Conservation (phyloP, 1,140 invertebrate genomes). For the Cepaea nemoralis region DNA sequence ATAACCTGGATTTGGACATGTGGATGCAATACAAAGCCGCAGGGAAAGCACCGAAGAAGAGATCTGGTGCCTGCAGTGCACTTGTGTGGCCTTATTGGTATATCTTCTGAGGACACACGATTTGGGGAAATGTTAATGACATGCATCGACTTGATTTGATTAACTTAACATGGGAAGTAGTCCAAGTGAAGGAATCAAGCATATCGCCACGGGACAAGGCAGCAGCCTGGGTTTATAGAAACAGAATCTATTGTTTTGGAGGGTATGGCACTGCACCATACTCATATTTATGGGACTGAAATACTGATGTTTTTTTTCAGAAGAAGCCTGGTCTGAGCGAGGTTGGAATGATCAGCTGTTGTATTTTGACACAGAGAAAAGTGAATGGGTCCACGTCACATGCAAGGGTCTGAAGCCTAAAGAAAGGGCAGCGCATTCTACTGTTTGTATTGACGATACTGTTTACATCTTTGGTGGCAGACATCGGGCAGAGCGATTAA, state of each 20-base stretch:
- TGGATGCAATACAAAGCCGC: constrained; percentile 56
- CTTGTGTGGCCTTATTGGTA: constrained; percentile 69
- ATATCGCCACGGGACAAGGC: constrained; percentile 72
- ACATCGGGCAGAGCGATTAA: constrained; percentile 64
- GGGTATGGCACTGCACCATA: constrained; percentile 66
- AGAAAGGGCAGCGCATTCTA: constrained; percentile 73
- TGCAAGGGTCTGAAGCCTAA: constrained; percentile 63
- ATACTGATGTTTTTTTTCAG: not conserved
- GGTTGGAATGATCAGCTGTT: constrained; percentile 37
- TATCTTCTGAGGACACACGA: constrained; percentile 71
- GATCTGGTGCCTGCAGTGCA: constrained; percentile 69
- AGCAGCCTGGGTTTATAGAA: constrained; percentile 69
- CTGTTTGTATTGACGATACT: constrained; percentile 58
- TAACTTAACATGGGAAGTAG: constrained; percentile 62
- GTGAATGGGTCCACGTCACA: not conserved
- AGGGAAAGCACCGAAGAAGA: constrained; percentile 60
- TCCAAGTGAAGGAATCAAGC: constrained; percentile 46
- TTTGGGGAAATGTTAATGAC: constrained; percentile 61
- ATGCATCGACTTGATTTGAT: constrained; percentile 68
- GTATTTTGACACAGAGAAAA: constrained; percentile 25
- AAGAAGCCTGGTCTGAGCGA: not conserved
- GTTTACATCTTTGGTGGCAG: constrained; percentile 74
- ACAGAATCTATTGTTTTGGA: constrained; percentile 73
- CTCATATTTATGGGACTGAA: not conserved
- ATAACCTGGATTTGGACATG: constrained; percentile 63